Conservation (phyloP, 2,888 invertebrate genomes). For the Stictocephala bisonia region DNA sequence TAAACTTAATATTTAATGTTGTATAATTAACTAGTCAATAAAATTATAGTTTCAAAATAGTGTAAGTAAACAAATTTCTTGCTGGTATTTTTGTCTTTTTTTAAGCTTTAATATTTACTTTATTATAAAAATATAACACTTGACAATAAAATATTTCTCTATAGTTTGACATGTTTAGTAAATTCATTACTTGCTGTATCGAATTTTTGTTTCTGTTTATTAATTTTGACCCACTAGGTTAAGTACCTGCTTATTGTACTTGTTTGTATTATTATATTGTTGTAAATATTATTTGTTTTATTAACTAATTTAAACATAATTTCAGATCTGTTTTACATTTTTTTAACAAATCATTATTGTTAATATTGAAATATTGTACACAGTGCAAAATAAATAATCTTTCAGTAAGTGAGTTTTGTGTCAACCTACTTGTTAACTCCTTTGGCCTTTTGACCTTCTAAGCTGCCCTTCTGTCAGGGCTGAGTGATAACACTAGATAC, state of each 20-base stretch:
- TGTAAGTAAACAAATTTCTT: neutral
- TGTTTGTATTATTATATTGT: neutral
- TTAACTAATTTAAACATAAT: neutral
- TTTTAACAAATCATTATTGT: neutral
- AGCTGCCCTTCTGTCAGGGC: too few species aligned
- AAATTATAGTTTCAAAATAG: neutral
- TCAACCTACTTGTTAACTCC: too few species aligned
- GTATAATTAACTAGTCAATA: conserved; percentile 28
- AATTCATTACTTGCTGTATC: neutral
- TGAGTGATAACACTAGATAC: too few species aligned
- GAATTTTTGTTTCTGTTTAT: neutral
- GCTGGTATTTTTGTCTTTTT: neutral
- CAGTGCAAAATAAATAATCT: conserved; percentile 5
- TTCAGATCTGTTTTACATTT: neutral
- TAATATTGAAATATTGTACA: conserved; percentile 29
- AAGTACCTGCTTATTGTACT: conserved; percentile 21
- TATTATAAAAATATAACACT: neutral
- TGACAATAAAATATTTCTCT: neutral
- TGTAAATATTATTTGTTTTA: neutral
- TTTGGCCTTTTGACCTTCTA: too few species aligned
- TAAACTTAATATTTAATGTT: conserved; percentile 9
- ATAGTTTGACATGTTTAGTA: neutral
- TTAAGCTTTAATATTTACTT: neutral
- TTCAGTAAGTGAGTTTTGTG: too few species aligned
- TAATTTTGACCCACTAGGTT: neutral